Conservation (phyloP, 2,797 vertebrate genomes). For the Carcharodon carcharias region DNA sequence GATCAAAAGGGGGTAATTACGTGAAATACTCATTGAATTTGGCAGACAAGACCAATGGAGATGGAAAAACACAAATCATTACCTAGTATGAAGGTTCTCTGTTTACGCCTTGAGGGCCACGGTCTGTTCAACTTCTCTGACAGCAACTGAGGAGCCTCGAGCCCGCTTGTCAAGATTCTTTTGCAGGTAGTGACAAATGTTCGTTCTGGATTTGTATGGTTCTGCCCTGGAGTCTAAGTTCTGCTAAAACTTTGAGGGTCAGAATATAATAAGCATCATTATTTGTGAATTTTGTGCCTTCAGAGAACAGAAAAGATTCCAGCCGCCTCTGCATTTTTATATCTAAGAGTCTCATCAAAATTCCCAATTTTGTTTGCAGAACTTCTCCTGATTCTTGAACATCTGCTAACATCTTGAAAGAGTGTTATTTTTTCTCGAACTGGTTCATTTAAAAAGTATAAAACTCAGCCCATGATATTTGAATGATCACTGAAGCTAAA, state of each 20-base stretch:
- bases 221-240: not conserved
- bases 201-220: not conserved
- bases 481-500: not conserved
- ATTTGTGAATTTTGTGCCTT: not conserved
- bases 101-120: not conserved
- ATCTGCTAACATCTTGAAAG: not conserved
- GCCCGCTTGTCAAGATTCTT: not conserved
- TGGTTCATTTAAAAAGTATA: not conserved
- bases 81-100: not conserved
- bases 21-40: not conserved
- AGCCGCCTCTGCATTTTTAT: not conserved
- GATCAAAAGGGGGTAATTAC: not conserved
- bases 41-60: not conserved
- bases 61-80: not conserved
- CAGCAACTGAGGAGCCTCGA: not conserved
- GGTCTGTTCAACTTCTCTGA: not conserved
- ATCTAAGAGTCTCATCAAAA: not conserved
- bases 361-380: not conserved
- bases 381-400: not conserved
- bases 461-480: not conserved
- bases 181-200: not conserved
- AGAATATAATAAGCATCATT: not conserved
- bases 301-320: not conserved
- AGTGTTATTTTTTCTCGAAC: not conserved
- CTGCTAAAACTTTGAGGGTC: not conserved